Evolutionary conservation across 92 coral and sea anemone genomes (phyloP).

Genomic region (Bergia sp.): DNA sequence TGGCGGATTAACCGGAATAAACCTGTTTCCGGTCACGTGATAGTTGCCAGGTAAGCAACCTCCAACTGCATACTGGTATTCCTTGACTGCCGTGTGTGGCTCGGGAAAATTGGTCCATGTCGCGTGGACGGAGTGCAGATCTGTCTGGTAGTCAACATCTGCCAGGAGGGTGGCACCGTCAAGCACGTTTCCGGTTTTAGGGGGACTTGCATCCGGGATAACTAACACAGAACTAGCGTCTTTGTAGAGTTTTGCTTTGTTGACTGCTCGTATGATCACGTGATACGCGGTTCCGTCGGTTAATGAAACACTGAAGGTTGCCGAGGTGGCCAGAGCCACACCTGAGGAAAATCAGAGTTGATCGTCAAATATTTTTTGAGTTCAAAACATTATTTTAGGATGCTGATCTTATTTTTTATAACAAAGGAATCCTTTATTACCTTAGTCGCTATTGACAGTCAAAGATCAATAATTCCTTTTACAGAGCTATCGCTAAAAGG

Average conservation of each 20-base stretch:
- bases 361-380: conserved; percentile 25
- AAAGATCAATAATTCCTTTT: no score
- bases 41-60: conserved; percentile 84
- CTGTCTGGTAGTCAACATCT: conserved; percentile 79
- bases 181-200: conserved; percentile 68
- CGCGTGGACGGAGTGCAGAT: conserved; percentile 58
- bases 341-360: conserved; percentile 62
- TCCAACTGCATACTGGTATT: conserved; percentile 83
- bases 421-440: no score
- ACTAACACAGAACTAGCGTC: conserved; percentile 72
- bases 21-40: conserved; percentile 81
- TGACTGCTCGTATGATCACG: conserved; percentile 80
- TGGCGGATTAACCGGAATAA: conserved; percentile 66
- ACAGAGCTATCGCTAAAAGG: no score
- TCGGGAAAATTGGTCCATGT: conserved; percentile 79
- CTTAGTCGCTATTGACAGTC: no score
- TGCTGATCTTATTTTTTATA: no score
- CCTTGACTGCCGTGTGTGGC: conserved; percentile 67
- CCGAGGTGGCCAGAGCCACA: conserved; percentile 68
- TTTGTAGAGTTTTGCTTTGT: conserved; percentile 75
- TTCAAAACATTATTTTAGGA: background rate
- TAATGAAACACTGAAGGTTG: conserved; percentile 66
- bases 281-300: conserved; percentile 70
- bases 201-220: conserved; percentile 78
- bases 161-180: conserved; percentile 69